phyloP scores from a whole-genome alignment of 2,113 vertebrate species.

The Hiodon alosoides region DNA sequence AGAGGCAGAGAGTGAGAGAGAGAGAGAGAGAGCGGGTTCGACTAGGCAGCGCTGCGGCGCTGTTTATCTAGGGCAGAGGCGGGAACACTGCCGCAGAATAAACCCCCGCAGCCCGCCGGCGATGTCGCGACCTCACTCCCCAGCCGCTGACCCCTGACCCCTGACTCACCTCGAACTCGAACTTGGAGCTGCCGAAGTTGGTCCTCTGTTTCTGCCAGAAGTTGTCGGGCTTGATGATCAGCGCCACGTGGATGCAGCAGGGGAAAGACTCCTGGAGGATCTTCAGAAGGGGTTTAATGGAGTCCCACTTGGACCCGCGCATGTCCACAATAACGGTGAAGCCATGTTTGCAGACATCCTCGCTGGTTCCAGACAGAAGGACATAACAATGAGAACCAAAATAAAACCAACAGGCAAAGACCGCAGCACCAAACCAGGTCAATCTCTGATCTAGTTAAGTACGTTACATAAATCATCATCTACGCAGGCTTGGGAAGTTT shows the following conservation, averaged over 20 bases:
- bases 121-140: background rate
- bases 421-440: background rate
- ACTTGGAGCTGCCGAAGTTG: conserved; percentile 98
- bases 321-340: conserved; percentile 99
- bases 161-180: conserved; percentile 91
- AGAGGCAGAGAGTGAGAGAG: too few relatives aligned
- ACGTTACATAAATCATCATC: too few relatives aligned
- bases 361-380: conserved; percentile 56
- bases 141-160: too few relatives aligned
- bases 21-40: too few relatives aligned
- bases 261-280: conserved; percentile 97
- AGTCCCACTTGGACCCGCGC: conserved; percentile 99
- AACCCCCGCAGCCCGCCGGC: too few relatives aligned
- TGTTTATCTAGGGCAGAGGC: too few relatives aligned
- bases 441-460: too few relatives aligned
- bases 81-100: too few relatives aligned
- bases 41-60: too few relatives aligned
- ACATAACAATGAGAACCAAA: conserved; percentile 5
- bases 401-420: background rate
- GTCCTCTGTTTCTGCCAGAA: conserved; percentile 99
- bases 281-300: conserved; percentile 97
- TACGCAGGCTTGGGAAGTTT: too few relatives aligned
- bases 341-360: conserved; percentile 96
- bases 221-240: conserved; percentile 99
- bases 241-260: conserved; percentile 95